phyloP scores from a whole-genome alignment of 1,140 invertebrate species.

The Brachionus asplanchnoidis region DNA sequence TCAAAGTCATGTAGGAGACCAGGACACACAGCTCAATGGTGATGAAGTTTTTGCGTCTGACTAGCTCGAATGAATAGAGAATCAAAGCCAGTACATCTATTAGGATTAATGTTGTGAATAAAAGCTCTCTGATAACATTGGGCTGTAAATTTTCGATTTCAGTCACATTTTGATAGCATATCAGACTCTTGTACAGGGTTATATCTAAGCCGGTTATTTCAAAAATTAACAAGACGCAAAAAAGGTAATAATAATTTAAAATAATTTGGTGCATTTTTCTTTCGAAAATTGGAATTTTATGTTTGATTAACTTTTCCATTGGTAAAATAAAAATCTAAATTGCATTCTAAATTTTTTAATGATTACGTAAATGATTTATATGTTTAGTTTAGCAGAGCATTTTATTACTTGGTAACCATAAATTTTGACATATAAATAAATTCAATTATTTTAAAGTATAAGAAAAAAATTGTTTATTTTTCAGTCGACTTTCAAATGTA shows the following conservation, averaged over 20 bases:
- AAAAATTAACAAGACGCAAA: not conserved
- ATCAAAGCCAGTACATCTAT: not conserved
- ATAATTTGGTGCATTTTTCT: not conserved
- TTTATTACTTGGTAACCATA: not conserved
- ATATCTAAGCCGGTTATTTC: constrained; percentile 6
- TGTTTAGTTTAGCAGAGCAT: not conserved
- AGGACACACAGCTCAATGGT: not conserved
- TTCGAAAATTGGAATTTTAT: not conserved
- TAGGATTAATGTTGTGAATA: not conserved
- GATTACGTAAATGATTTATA: not conserved
- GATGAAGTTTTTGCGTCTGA: not conserved
- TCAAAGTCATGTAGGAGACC: not conserved
- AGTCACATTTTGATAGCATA: not conserved
- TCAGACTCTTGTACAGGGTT: not conserved
- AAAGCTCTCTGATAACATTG: not conserved
- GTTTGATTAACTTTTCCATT: not conserved
- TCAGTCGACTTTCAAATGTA: not conserved
- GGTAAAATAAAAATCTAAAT: not conserved
- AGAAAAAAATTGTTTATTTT: not conserved
- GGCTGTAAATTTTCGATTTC: not conserved
- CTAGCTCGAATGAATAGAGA: not conserved
- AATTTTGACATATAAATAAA: not conserved
- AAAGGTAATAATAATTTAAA: constrained; percentile 18
- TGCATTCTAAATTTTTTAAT: not conserved
- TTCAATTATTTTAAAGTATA: not conserved